A percentile compares a stretch with the other conserved stretches of the same genome.
These are phyloP conservation scores for Melolontha melolontha DNA, from an alignment of 2,888 invertebrate genomes.

Conservation along the genomic window DNA sequence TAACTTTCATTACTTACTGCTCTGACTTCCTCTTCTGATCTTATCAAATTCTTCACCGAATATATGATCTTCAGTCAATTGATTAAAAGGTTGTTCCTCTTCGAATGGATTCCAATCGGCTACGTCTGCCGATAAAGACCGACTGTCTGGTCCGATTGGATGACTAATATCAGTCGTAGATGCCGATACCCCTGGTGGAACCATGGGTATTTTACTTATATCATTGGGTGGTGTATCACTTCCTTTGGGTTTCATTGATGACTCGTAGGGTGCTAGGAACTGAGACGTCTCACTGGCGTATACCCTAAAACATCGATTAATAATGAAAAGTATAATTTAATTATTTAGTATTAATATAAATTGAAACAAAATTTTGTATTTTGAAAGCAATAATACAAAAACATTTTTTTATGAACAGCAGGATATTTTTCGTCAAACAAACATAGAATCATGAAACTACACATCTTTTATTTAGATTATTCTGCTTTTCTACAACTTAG, in stretches of 20 bases:
- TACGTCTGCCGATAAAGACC: constrained; percentile 70
- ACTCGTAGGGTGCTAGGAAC: constrained; percentile 80
- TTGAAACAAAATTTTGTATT: too few species aligned
- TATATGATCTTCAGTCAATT: constrained; percentile 83
- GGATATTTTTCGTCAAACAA: too few species aligned
- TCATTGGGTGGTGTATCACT: constrained; percentile 57
- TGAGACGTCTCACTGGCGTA: constrained; percentile 81
- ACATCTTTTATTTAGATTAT: too few species aligned
- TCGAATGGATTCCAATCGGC: constrained; percentile 89
- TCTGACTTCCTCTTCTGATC: constrained; percentile 81
- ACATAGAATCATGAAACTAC: too few species aligned
- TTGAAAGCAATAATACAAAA: too few species aligned
- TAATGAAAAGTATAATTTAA: constrained; percentile 20
- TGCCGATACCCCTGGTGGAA: constrained; percentile 61
- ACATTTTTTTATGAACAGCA: too few species aligned
- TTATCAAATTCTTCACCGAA: constrained; percentile 88
- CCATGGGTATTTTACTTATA: constrained; percentile 49
- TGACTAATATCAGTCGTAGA: constrained; percentile 63
- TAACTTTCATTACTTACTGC: constrained; percentile 70
- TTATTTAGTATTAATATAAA: too few species aligned
- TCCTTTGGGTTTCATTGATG: constrained; percentile 71
- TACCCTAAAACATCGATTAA: constrained; percentile 67
- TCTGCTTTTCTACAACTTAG: too few species aligned
- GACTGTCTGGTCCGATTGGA: constrained; percentile 55
- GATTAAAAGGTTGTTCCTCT: constrained; percentile 77